Conservation (phyloP, 2,113 vertebrate genomes). For the Osmerus mordax region DNA sequence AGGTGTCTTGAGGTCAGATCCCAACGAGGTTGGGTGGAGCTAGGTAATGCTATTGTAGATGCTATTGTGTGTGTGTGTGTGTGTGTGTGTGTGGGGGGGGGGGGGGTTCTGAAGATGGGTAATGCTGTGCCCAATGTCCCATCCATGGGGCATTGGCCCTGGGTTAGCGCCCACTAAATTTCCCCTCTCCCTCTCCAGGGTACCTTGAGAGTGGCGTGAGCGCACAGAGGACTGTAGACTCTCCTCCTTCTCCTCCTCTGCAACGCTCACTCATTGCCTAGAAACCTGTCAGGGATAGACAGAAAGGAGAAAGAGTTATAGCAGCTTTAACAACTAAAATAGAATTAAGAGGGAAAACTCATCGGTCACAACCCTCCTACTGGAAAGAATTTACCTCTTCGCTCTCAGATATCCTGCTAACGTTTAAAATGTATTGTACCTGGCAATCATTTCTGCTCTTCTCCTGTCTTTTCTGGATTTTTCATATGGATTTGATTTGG, state of each 20-base stretch:
- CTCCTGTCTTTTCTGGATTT: conserved; percentile 34
- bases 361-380: conserved; percentile 31
- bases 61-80: neutral
- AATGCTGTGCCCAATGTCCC: conserved; percentile 26
- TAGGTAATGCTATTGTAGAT: conserved; percentile 65
- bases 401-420: conserved; percentile 34
- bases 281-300: conserved; percentile 65
- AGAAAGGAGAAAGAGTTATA: conserved; percentile 21
- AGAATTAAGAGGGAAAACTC: conserved; percentile 14
- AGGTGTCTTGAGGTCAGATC: conserved; percentile 70
- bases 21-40: conserved; percentile 64
- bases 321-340: neutral
- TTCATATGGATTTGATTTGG: conserved; percentile 49
- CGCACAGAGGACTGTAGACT: conserved; percentile 62
- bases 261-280: conserved; percentile 59
- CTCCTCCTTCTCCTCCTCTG: conserved; percentile 60
- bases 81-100: neutral
- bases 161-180: conserved; percentile 38
- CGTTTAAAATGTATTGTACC: conserved; percentile 65
- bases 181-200: conserved; percentile 20
- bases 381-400: conserved; percentile 33
- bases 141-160: conserved; percentile 38
- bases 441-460: neutral
- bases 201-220: conserved; percentile 58
- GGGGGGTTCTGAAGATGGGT: neutral